Percentiles rank a stretch among this genome's conserved stretches.
phyloP scores from a whole-genome alignment of 2,113 vertebrate genomes.

The Stegastes partitus region DNA sequence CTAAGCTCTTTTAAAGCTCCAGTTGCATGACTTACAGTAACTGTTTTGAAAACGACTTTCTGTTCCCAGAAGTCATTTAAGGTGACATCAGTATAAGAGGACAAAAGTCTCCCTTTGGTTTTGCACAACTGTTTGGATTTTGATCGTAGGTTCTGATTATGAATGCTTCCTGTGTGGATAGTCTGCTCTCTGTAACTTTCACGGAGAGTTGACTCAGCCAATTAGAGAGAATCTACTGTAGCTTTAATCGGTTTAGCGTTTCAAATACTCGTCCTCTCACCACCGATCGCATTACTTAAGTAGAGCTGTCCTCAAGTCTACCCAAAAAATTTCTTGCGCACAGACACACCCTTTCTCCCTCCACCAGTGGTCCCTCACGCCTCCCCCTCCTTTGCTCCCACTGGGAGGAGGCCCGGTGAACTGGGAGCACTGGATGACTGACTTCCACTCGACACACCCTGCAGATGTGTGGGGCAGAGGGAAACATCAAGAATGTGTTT shows the following conservation, averaged over 20 bases:
- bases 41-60: background rate
- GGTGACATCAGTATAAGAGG: background rate
- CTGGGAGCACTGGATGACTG: slow-evolving; percentile 32
- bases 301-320: background rate
- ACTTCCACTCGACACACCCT: slow-evolving; percentile 59
- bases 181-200: slow-evolving; percentile 1
- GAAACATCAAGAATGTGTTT: slow-evolving; percentile 33
- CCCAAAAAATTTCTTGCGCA: too few species aligned
- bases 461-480: slow-evolving; percentile 66
- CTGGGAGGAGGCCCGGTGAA: slow-evolving; percentile 39
- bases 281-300: background rate
- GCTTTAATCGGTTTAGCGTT: background rate
- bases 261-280: background rate
- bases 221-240: background rate
- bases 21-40: background rate
- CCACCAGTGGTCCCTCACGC: background rate
- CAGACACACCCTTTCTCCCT: slow-evolving; percentile 17
- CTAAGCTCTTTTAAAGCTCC: background rate
- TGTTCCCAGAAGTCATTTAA: slow-evolving; percentile 19
- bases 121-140: slow-evolving; percentile 36
- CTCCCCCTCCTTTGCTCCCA: slow-evolving; percentile 22
- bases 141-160: slow-evolving; percentile 26
- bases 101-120: background rate
- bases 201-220: slow-evolving; percentile 4
- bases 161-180: slow-evolving; percentile 38